These are phyloP conservation scores for Crenuchus spilurus DNA, from an alignment of 2,797 vertebrate species.

Conservation along the genomic window DNA sequence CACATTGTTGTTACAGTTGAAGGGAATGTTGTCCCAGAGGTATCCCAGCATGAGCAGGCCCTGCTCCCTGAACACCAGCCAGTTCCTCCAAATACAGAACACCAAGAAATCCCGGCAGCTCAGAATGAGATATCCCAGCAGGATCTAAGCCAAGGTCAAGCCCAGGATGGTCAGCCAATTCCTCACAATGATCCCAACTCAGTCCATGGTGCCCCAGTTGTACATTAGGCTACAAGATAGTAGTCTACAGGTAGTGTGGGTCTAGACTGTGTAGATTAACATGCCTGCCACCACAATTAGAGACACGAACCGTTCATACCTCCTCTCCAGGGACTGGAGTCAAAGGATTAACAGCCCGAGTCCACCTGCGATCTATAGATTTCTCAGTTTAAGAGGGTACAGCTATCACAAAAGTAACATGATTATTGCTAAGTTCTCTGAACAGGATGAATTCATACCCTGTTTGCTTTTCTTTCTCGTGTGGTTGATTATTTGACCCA, in stretches of 20 bases:
- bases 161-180: conserved; percentile 53
- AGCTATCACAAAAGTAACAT: conserved; percentile 15
- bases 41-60: conserved; percentile 51
- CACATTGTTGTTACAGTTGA: conserved; percentile 62
- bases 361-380: neutral
- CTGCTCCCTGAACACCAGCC: conserved; percentile 56
- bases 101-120: conserved; percentile 51
- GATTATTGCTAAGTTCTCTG: neutral
- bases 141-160: conserved; percentile 66
- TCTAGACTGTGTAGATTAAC: conserved; percentile 28
- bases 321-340: conserved; percentile 34
- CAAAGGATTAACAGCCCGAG: neutral
- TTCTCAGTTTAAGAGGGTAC: conserved; percentile 1
- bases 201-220: conserved; percentile 48
- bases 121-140: conserved; percentile 66
- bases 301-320: conserved; percentile 20
- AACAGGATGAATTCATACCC: neutral
- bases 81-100: conserved; percentile 54
- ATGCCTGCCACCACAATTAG: neutral
- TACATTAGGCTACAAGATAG: conserved; percentile 20
- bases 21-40: conserved; percentile 65
- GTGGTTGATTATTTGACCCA: conserved; percentile 26
- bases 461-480: conserved; percentile 9
- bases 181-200: conserved; percentile 46
- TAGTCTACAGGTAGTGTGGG: conserved; percentile 6